These are phyloP conservation scores for Micrasema minimum DNA, from an alignment of 1,140 invertebrate genomes.

Conservation along the genomic window DNA sequence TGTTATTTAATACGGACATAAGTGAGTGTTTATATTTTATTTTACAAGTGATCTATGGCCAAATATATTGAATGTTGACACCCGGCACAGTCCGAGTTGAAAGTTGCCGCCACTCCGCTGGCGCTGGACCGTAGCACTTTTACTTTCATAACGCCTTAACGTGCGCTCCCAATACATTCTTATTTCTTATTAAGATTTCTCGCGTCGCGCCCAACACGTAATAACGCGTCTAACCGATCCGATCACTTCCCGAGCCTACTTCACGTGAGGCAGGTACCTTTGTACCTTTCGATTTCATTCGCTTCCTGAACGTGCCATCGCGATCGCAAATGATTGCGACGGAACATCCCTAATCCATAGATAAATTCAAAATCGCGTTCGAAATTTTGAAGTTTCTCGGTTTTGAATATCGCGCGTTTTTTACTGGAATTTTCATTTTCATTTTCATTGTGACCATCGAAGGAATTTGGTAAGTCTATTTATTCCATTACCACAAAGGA, in stretches of 20 bases:
- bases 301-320: neutral
- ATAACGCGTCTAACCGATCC: conserved; percentile 11
- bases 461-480: neutral
- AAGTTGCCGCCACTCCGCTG: conserved; percentile 47
- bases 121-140: conserved; percentile 50
- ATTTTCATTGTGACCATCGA: neutral
- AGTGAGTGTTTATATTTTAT: conserved; percentile 41
- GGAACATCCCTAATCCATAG: neutral
- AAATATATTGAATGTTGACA: conserved; percentile 29
- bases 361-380: neutral
- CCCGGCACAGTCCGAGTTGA: conserved; percentile 38
- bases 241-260: conserved; percentile 17
- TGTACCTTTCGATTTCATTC: conserved; percentile 17
- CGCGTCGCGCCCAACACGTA: conserved; percentile 36
- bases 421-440: neutral
- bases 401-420: too few relatives aligned
- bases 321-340: too few relatives aligned
- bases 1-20: conserved; percentile 23
- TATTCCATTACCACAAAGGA: neutral
- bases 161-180: conserved; percentile 31
- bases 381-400: neutral
- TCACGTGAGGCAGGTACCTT: conserved; percentile 6
- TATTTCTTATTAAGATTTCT: conserved; percentile 44
- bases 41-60: conserved; percentile 32
- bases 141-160: conserved; percentile 45